Evolutionary conservation across 92 coral and sea anemone species (phyloP).

Genomic region (Galaxea fascicularis): DNA sequence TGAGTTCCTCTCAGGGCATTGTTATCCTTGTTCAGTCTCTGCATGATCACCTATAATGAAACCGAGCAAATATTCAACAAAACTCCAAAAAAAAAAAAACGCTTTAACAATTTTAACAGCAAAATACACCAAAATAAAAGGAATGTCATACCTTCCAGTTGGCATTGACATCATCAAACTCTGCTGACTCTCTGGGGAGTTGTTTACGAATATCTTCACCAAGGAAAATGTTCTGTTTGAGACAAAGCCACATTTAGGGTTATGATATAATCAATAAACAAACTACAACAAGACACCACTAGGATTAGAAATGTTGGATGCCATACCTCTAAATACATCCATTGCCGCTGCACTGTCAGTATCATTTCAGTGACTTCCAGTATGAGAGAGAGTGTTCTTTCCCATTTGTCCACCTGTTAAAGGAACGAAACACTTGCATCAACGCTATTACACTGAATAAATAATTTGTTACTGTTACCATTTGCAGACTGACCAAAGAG

Average conservation of each 20-base stretch:
- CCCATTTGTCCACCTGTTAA: conserved; percentile 97
- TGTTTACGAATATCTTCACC: conserved; percentile 99
- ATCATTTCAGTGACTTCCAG: conserved; percentile 98
- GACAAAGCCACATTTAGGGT: not conserved
- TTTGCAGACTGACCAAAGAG: too few relatives aligned
- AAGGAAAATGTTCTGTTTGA: conserved; percentile 89
- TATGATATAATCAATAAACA: too few relatives aligned
- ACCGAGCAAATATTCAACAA: not conserved
- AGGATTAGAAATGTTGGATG: not conserved
- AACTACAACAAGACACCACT: too few relatives aligned
- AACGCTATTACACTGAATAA: too few relatives aligned
- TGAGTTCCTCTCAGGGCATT: conserved; percentile 98
- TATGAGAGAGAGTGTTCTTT: conserved; percentile 95
- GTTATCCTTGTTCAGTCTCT: conserved; percentile 90
- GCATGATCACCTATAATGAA: conserved; percentile 88
- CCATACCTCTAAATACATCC: conserved; percentile 99
- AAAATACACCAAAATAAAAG: not conserved
- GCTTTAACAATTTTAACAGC: not conserved
- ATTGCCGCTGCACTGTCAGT: conserved; percentile 96
- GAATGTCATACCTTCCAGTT: conserved; percentile 88
- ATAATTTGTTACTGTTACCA: too few relatives aligned
- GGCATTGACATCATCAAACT: conserved; percentile 95
- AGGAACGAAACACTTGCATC: not conserved
- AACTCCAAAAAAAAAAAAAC: too few relatives aligned
- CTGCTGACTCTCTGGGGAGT: conserved; percentile 98